Conservation (phyloP, 2,797 vertebrate species). For the Ctenopoma kingsleyae region DNA sequence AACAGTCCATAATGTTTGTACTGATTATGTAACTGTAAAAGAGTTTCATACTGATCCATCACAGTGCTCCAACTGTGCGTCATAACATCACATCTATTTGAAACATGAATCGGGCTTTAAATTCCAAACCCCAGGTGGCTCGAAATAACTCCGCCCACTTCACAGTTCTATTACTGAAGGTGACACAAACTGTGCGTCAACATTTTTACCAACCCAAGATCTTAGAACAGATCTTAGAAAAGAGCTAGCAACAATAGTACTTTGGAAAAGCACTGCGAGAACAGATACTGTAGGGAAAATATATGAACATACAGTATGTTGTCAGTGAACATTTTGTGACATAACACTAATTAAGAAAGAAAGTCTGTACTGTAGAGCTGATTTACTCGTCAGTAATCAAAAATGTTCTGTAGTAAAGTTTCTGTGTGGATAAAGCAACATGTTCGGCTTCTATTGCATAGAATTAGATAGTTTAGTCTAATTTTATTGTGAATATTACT, state of each 20-base stretch:
- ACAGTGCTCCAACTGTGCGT: too few relatives aligned
- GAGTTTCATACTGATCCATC: too few relatives aligned
- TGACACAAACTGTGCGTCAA: background rate
- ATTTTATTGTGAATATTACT: conserved; percentile 42
- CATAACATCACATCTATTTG: too few relatives aligned
- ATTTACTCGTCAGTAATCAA: background rate
- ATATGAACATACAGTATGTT: background rate
- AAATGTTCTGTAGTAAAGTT: background rate
- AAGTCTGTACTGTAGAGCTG: background rate
- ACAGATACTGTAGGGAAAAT: too few relatives aligned
- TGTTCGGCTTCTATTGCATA: background rate
- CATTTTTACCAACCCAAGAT: background rate
- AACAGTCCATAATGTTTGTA: too few relatives aligned
- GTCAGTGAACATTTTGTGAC: background rate
- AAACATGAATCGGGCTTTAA: background rate
- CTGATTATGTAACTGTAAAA: too few relatives aligned
- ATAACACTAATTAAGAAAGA: background rate
- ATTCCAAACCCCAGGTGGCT: background rate
- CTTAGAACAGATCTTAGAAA: too few relatives aligned
- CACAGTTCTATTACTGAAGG: too few relatives aligned
- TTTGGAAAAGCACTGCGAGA: too few relatives aligned
- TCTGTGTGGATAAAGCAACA: conserved; percentile 3
- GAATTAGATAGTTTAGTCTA: background rate
- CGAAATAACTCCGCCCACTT: background rate
- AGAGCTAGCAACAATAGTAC: too few relatives aligned